phyloP scores from a whole-genome alignment of 1,140 invertebrate species.

The Drosophila ananassae region DNA sequence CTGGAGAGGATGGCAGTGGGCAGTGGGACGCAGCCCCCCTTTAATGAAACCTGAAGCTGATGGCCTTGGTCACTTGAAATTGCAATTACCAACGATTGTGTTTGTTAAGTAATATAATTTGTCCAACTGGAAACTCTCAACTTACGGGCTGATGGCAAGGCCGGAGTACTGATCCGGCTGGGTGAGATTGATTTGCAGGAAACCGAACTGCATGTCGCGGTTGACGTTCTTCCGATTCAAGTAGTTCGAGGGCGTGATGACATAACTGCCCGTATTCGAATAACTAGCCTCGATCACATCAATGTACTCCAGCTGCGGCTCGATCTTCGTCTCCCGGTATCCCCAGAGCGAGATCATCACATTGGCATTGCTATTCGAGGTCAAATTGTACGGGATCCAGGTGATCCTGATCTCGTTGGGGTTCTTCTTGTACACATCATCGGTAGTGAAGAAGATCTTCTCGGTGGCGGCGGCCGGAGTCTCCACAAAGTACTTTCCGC shows the following conservation, averaged over 20 bases:
- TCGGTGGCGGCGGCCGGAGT: constrained; percentile 93
- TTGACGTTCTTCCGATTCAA: constrained; percentile 88
- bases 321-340: constrained; percentile 92
- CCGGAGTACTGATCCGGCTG: constrained; percentile 89
- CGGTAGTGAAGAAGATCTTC: constrained; percentile 91
- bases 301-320: constrained; percentile 87
- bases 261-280: constrained; percentile 88
- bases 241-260: constrained; percentile 89
- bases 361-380: constrained; percentile 89
- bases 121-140: constrained; percentile 59
- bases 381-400: constrained; percentile 94
- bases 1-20: constrained; percentile 1
- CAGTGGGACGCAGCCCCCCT: too few species aligned
- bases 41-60: not conserved
- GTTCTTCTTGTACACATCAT: constrained; percentile 88
- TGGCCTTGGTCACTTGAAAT: constrained; percentile 1
- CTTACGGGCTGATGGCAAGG: constrained; percentile 91
- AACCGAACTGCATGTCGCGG: constrained; percentile 93
- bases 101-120: not conserved
- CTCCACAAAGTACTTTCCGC: constrained; percentile 96
- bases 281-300: constrained; percentile 87
- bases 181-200: constrained; percentile 95
- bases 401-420: constrained; percentile 90
- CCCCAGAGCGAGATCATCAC: constrained; percentile 94
- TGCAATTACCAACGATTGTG: constrained; percentile 1